Evolutionary conservation across 2,113 vertebrate species (phyloP).

Genomic region (Phyllostomus discolor): DNA sequence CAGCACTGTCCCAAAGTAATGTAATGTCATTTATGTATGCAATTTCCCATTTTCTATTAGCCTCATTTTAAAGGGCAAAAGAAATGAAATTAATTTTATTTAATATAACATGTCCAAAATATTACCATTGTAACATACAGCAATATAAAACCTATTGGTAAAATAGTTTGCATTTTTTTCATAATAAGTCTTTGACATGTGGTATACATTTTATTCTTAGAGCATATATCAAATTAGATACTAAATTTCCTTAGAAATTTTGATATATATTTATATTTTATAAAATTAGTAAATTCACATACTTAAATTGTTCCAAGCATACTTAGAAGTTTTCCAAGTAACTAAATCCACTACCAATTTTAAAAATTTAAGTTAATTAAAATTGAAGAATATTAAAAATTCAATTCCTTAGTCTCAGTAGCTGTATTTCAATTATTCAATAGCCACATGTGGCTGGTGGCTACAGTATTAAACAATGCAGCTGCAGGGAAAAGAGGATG

Average conservation of each 20-base stretch:
- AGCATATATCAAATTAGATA: not conserved
- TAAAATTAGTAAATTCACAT: slow-evolving; percentile 38
- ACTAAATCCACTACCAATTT: slow-evolving; percentile 36
- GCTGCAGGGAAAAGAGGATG: not conserved
- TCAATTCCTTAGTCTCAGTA: slow-evolving; percentile 4
- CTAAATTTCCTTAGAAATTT: not conserved
- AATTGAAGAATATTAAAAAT: slow-evolving; percentile 60
- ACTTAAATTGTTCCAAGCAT: not conserved
- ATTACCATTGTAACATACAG: not conserved
- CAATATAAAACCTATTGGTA: not conserved
- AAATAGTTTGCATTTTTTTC: not conserved
- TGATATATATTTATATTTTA: not conserved
- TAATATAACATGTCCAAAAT: not conserved
- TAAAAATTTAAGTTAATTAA: slow-evolving; percentile 67
- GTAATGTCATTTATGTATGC: not conserved
- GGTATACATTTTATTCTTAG: not conserved
- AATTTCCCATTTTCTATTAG: not conserved
- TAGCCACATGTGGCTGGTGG: slow-evolving; percentile 9
- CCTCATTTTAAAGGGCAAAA: not conserved
- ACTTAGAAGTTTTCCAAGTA: slow-evolving; percentile 19
- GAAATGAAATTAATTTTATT: not conserved
- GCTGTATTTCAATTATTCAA: slow-evolving; percentile 55
- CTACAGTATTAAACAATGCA: not conserved
- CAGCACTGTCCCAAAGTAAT: not conserved
- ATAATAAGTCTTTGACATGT: not conserved